Evolutionary conservation across 2,113 vertebrate species (phyloP), one percentile per base, ranked within the genome.

Genomic region (Oenanthe melanoleuca): DNA sequence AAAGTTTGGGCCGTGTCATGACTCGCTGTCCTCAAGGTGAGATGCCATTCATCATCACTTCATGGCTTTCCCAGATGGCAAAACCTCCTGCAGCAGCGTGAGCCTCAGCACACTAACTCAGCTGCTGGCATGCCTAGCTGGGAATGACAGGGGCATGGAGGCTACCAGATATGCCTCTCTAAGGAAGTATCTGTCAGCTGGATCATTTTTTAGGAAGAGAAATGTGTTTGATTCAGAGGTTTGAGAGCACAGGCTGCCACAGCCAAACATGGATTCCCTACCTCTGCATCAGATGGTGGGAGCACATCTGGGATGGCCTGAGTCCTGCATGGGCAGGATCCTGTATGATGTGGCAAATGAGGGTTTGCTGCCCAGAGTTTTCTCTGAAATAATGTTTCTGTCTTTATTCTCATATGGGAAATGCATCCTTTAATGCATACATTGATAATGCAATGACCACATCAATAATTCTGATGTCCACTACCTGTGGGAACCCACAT

Each of bases 71-170:
- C 21, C 63, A 56, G 50, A 66, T 2, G 8, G 79, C 88, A 92
- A 96, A 82, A 44, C 24, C 56, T 87, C 20, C 56, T 0, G 0
- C 47, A 59, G 63, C 2, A 1, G 34, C 0, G 0, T 49, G 52
- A 85, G 19, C 64, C 75, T 28, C 2, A 0, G 65, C 56, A 56
- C 3, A 2, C 8, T 25, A 4, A 47, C 33, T 87, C 69, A 70
- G 44, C 61, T 4, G 4, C 45, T 1, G 0, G 28, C 45, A 42
- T 40, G 80, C 28, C 60, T 45, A 65, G 23, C 34, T 1, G 1
- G 42, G 12, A 24, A 14, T 60, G 29, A 28, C 1, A 1, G 49
- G 37, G 49, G 7, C 61, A 77, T 2, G 1, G 50, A 83, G 72
- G 61, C 55, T 20, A 56, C 45, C 59, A 87, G 45, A 33, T 13